Evolutionary conservation across 2,888 invertebrate species (phyloP), one percentile per base, ranked within the genome.

Genomic region (Zaprionus bogoriensis): DNA sequence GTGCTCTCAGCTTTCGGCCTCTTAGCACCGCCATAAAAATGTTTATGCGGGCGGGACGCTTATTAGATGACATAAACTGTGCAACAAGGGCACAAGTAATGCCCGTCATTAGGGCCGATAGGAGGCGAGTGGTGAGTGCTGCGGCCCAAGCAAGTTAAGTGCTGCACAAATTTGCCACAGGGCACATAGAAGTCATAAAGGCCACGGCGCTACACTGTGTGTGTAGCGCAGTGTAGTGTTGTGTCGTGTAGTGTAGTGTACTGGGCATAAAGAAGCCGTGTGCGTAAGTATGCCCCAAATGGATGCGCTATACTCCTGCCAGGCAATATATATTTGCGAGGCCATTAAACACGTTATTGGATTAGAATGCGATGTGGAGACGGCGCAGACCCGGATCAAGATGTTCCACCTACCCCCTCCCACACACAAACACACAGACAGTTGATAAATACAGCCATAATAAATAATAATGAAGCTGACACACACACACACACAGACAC

Each of bases 241-340:
- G 32, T 36, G 14, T 32, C 7, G 39, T 19, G 28, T 48, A 52
- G 62, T 65, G 44, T 64, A 74, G 60, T 59, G 61, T 65, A 61
- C 28, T 23, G 53, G 23, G 42, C 60, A 42, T 23, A 12, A 14
- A 42, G 42, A 42, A 42, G 41, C 53, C 42, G 22, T 32, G 53
- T 45, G 47, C 39, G 36, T 28, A 17, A 36, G 32, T 36, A 30
- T 41, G 30, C n/a, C 12, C 22, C 27, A 47, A 30, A 41, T 59
- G 39, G 55, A 45, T 48, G 50, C 32, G 32, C 45, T 52, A 38
- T 53, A 45, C 39, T 47, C 45, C 42, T 17, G 39, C 55, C 51
- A 46, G 57, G 61, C 66, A 77, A 82, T 86, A 73, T 69, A 86
- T 86, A 82, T 82, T 82, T 86, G 81, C 73, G 70, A 83, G 68